Evolutionary conservation across 1,140 invertebrate species (phyloP).

Genomic region (Conopomorpha cramerella): DNA sequence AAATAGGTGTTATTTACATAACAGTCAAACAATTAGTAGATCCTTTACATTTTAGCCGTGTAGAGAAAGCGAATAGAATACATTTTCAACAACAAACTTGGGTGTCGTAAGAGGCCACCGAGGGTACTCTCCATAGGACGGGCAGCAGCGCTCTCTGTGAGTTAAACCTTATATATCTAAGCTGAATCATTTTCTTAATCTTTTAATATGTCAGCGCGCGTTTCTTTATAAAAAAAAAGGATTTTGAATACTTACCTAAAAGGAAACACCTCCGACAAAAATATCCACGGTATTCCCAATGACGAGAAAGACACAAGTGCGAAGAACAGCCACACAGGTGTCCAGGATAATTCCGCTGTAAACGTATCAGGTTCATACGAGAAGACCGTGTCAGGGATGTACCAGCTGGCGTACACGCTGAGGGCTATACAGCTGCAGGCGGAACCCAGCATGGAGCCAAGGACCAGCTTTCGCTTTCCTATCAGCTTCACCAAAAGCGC

Average conservation of each 20-base stretch:
- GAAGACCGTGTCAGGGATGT: slow-evolving; percentile 20
- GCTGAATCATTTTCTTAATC: too few relatives aligned
- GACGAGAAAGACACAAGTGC: slow-evolving; percentile 30
- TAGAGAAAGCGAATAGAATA: too few relatives aligned
- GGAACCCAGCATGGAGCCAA: slow-evolving; percentile 24
- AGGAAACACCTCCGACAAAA: slow-evolving; percentile 45
- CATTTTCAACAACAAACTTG: too few relatives aligned
- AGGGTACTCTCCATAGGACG: too few relatives aligned
- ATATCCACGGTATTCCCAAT: slow-evolving; percentile 43
- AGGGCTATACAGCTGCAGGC: slow-evolving; percentile 24
- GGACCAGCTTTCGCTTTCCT: slow-evolving; percentile 37
- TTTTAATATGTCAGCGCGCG: too few relatives aligned
- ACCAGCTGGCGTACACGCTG: slow-evolving; percentile 24
- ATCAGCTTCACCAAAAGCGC: slow-evolving; percentile 27
- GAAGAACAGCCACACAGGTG: slow-evolving; percentile 33
- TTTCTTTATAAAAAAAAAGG: too few relatives aligned
- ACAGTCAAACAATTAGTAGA: too few relatives aligned
- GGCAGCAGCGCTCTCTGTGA: too few relatives aligned
- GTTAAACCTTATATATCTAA: too few relatives aligned
- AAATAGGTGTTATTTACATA: too few relatives aligned
- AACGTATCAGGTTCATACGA: slow-evolving; percentile 38
- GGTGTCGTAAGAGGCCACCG: too few relatives aligned
- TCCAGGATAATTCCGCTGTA: slow-evolving; percentile 17
- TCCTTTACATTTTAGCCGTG: too few relatives aligned
- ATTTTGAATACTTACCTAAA: slow-evolving; percentile 27